Evolutionary conservation across 2,113 vertebrate species (phyloP).

Genomic region (Petromus typicus): DNA sequence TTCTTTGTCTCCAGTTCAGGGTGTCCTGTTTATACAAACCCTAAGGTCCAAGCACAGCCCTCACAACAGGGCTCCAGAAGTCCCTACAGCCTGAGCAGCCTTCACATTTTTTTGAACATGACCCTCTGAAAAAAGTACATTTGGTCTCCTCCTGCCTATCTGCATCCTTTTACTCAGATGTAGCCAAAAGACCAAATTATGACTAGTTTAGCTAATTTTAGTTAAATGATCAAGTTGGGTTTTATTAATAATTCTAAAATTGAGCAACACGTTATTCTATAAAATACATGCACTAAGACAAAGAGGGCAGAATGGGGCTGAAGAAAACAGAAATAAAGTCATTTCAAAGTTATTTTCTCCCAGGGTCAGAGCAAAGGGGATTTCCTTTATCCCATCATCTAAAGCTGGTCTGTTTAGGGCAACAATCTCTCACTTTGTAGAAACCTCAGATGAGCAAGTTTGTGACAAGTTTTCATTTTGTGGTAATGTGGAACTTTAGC

Average conservation of each 20-base stretch:
- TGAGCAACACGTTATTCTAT: neutral
- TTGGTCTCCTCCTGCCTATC: neutral
- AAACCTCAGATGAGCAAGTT: neutral
- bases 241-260: slow-evolving; percentile 6
- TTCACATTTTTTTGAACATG: neutral
- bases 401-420: neutral
- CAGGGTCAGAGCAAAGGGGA: neutral
- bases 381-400: neutral
- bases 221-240: neutral
- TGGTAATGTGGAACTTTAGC: neutral
- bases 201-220: neutral
- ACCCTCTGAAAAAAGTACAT: slow-evolving; percentile 16
- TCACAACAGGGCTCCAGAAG: neutral
- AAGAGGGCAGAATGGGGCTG: neutral
- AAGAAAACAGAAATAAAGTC: neutral
- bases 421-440: neutral
- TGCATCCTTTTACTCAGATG: neutral
- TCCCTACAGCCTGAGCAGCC: neutral
- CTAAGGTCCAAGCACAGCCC: neutral
- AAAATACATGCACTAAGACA: neutral
- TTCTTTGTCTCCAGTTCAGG: neutral
- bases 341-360: neutral
- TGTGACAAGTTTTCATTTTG: neutral
- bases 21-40: neutral
- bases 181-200: neutral